Evolutionary conservation across 2,797 vertebrate species (phyloP).

Genomic region (Crocodylus rhombifer): DNA sequence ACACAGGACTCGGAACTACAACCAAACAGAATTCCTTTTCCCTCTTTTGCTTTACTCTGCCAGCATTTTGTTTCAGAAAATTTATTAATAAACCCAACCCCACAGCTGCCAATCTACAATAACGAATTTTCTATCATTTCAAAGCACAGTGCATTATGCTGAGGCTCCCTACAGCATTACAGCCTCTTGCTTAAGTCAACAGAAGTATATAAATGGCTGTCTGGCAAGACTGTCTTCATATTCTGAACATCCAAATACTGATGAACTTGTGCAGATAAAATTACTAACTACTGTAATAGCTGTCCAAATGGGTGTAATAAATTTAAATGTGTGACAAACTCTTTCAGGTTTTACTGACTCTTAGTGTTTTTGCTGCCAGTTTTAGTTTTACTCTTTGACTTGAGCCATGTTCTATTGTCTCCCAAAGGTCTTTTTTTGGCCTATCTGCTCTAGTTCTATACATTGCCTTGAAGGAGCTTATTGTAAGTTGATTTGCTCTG

Average conservation of each 20-base stretch:
- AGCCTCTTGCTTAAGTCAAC: conserved; percentile 37
- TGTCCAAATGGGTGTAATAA: conserved; percentile 74
- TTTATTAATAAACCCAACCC: not conserved
- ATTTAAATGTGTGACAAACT: conserved; percentile 69
- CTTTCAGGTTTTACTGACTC: conserved; percentile 76
- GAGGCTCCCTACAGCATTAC: not conserved
- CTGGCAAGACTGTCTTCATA: conserved; percentile 34
- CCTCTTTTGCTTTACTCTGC: not conserved
- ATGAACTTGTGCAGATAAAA: conserved; percentile 78
- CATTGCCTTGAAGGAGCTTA: conserved; percentile 64
- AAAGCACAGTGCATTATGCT: not conserved
- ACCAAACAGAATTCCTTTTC: not conserved
- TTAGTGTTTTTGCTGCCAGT: conserved; percentile 74
- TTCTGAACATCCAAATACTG: conserved; percentile 66
- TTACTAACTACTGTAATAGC: conserved; percentile 73
- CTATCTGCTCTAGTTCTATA: conserved; percentile 74
- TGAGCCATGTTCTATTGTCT: conserved; percentile 72
- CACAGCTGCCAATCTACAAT: not conserved
- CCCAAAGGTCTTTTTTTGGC: conserved; percentile 73
- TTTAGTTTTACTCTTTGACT: conserved; percentile 76
- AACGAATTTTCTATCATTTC: not conserved
- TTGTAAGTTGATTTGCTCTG: conserved; percentile 66
- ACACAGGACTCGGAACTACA: not conserved
- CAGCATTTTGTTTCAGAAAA: conserved; percentile 3
- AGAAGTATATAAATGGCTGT: conserved; percentile 6